These are phyloP conservation scores for Drosophila auraria DNA, from an alignment of 1,140 invertebrate species.

Conservation along the genomic window DNA sequence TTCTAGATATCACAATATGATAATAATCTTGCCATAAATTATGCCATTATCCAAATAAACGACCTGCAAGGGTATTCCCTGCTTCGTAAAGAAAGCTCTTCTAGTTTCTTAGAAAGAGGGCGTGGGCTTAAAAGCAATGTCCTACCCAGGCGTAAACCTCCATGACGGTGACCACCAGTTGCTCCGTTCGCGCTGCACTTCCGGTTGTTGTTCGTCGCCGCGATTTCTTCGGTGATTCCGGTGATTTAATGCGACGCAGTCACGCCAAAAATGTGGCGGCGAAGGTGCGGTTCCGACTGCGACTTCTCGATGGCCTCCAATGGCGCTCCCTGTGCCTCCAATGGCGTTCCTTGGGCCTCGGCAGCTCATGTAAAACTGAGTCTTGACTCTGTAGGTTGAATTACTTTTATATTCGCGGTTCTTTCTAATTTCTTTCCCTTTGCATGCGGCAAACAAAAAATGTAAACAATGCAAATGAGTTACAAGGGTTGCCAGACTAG, in stretches of 20 bases:
- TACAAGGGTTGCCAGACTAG: constrained; percentile 1
- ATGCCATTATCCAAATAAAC: too few species aligned
- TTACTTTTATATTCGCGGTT: constrained; percentile 69
- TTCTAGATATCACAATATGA: too few species aligned
- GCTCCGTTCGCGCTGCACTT: constrained; percentile 63
- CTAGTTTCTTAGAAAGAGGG: not conserved
- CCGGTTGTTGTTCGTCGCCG: constrained; percentile 71
- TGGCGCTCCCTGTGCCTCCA: constrained; percentile 20
- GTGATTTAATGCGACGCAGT: constrained; percentile 78
- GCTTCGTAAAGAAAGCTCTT: not conserved
- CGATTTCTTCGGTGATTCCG: constrained; percentile 36
- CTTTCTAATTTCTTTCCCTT: constrained; percentile 16
- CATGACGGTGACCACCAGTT: constrained; percentile 66
- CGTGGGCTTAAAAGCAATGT: constrained; percentile 16
- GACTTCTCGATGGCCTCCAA: constrained; percentile 13
- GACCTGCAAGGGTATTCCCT: not conserved
- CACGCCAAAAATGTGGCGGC: constrained; percentile 62
- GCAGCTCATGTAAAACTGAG: constrained; percentile 77
- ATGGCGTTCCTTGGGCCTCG: constrained; percentile 22
- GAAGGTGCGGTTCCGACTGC: constrained; percentile 1
- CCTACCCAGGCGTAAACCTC: constrained; percentile 73
- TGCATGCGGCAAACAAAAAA: constrained; percentile 16
- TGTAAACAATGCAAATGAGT: constrained; percentile 34
- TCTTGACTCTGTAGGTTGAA: constrained; percentile 39
- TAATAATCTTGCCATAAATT: not conserved